Conservation (phyloP, 2,797 vertebrate genomes). For the Oreortyx pictus region DNA sequence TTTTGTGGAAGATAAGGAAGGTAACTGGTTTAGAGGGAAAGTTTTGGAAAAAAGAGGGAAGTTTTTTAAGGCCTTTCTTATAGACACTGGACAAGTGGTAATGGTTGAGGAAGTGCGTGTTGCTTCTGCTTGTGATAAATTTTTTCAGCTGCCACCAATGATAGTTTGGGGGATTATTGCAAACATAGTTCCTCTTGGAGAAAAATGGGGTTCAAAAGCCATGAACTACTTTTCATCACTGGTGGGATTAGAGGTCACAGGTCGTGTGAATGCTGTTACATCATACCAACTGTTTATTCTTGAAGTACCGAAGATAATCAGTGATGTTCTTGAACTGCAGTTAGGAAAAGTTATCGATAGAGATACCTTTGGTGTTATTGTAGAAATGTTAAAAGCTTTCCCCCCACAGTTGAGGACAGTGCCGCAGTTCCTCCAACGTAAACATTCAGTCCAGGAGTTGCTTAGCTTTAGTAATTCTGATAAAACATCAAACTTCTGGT, state of each 20-base stretch:
- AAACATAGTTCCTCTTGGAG: slow-evolving; percentile 85
- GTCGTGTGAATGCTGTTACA: slow-evolving; percentile 83
- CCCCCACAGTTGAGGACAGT: slow-evolving; percentile 78
- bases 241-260: slow-evolving; percentile 82
- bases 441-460: slow-evolving; percentile 70
- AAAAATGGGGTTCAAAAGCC: slow-evolving; percentile 80
- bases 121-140: slow-evolving; percentile 81
- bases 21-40: slow-evolving; percentile 91
- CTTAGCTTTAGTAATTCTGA: slow-evolving; percentile 59
- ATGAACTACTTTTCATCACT: slow-evolving; percentile 86
- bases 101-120: slow-evolving; percentile 77
- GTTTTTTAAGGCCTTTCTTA: slow-evolving; percentile 84
- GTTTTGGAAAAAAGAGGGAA: slow-evolving; percentile 80
- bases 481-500: slow-evolving; percentile 73
- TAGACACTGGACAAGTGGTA: slow-evolving; percentile 87
- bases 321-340: slow-evolving; percentile 80
- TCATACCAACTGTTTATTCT: slow-evolving; percentile 86
- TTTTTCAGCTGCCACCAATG: slow-evolving; percentile 89
- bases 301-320: slow-evolving; percentile 86
- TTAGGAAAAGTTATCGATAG: slow-evolving; percentile 88
- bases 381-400: slow-evolving; percentile 83
- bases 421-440: slow-evolving; percentile 82
- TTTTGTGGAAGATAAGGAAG: slow-evolving; percentile 87
- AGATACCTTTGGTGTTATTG: slow-evolving; percentile 88
- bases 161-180: slow-evolving; percentile 89